Evolutionary conservation across 1,140 invertebrate genomes (phyloP).

Genomic region (Linepithema humile): DNA sequence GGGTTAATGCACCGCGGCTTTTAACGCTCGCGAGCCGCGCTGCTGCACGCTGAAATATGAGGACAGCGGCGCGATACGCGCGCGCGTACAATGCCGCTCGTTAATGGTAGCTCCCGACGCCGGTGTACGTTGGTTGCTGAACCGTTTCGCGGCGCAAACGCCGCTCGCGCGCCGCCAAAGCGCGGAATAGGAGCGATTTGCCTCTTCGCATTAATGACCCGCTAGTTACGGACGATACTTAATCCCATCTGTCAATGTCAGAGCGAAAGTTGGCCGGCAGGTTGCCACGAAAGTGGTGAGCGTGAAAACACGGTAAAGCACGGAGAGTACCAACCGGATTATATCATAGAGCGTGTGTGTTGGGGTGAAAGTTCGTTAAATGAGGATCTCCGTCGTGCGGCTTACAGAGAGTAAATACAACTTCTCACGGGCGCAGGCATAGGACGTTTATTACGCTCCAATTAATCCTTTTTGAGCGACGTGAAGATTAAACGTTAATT

Average conservation of each 20-base stretch:
- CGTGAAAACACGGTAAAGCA: constrained; percentile 26
- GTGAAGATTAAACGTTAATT: neutral
- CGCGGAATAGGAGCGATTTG: constrained; percentile 49
- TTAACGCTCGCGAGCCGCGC: constrained; percentile 49
- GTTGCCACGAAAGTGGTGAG: constrained; percentile 50
- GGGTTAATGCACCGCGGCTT: constrained; percentile 62
- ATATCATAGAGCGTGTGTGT: constrained; percentile 31
- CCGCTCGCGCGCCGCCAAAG: neutral
- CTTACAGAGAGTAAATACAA: neutral
- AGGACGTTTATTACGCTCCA: constrained; percentile 20
- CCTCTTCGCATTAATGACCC: constrained; percentile 40
- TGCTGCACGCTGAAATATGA: constrained; percentile 67
- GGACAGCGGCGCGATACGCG: constrained; percentile 61
- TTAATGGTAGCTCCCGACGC: constrained; percentile 38
- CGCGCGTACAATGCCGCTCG: constrained; percentile 44
- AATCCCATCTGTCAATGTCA: constrained; percentile 54
- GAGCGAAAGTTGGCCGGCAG: constrained; percentile 45
- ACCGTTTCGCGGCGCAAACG: neutral
- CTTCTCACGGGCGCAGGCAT: neutral
- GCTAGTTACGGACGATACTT: constrained; percentile 43
- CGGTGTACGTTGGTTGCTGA: neutral
- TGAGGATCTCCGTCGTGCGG: constrained; percentile 16
- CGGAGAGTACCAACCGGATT: constrained; percentile 8
- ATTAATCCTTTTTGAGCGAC: constrained; percentile 24
- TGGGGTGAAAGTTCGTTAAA: constrained; percentile 44